phyloP scores from a whole-genome alignment of 2,888 invertebrate genomes.

The Habroteleia sp. region DNA sequence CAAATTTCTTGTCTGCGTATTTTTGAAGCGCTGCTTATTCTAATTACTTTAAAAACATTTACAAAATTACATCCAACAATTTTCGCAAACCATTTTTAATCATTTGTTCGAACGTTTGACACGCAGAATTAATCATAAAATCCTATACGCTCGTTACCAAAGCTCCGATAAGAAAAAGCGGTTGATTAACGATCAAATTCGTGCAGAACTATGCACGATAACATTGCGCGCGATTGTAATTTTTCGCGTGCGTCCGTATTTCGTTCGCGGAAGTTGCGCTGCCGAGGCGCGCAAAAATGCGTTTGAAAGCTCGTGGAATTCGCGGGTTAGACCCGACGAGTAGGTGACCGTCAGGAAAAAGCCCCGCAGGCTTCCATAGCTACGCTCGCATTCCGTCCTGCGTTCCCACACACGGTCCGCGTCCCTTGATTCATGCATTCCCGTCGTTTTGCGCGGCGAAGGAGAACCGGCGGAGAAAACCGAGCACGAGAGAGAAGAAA shows the following conservation, averaged over 20 bases:
- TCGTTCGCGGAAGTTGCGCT: constrained; percentile 45
- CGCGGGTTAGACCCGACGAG: constrained; percentile 22
- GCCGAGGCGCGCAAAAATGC: constrained; percentile 33
- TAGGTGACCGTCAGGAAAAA: constrained; percentile 58
- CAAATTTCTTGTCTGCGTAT: too few species aligned
- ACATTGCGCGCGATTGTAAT: constrained; percentile 33
- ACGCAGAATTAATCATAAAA: constrained; percentile 12
- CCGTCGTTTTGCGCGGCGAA: constrained; percentile 53
- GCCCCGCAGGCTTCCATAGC: constrained; percentile 69
- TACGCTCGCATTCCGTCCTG: constrained; percentile 72
- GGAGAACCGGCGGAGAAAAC: constrained; percentile 44
- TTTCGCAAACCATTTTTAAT: too few species aligned
- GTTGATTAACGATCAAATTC: constrained; percentile 30
- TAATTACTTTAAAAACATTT: too few species aligned
- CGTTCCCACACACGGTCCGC: constrained; percentile 70
- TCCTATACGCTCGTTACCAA: constrained; percentile 15
- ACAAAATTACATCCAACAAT: too few species aligned
- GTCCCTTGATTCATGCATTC: constrained; percentile 72
- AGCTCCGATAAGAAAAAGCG: constrained; percentile 10
- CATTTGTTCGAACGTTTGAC: constrained; percentile 6
- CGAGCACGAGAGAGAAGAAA: constrained; percentile 14
- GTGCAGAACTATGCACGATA: constrained; percentile 23
- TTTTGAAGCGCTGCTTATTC: too few species aligned
- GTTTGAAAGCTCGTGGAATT: constrained; percentile 53
- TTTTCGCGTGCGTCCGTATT: constrained; percentile 30